Base-by-base conservation (phyloP, 2,888 invertebrate genomes). In the Bugula neritina region DNA sequence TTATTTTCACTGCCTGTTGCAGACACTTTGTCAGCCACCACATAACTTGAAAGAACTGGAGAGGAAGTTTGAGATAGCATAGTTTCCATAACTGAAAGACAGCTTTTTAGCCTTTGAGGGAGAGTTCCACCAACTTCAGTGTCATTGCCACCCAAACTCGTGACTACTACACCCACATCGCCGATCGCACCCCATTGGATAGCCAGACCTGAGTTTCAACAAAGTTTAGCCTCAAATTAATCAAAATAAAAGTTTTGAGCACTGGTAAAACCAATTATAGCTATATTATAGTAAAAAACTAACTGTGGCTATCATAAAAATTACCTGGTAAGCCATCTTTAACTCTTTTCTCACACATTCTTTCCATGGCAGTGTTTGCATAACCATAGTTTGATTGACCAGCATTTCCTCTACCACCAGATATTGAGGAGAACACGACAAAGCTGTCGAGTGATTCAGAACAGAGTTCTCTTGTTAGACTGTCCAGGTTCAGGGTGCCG, bases 161-260 rank as follows among this genome's bases (percentile, higher is more conserved):
- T 94, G 80, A 92, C 86, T 74, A 98, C 89, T 72, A 98, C 88
- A 71, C 98, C 98, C 57, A 96, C 96, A 84, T 99, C 98, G 73
- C 96, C 98, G 80, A 99, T 92, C 74, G 97, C 98, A 77, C 98
- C 98, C 98, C 98, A 99, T 85, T 99, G 98, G 79, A 99, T 92
- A 57, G 97, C 94, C 71, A 91, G 84, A 0, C 82, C 85, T 84
- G 74, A 1, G n/a, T n/a, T n/a, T n/a, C n/a, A 73, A n/a, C n/a
- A n/a, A n/a, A n/a, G n/a, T n/a, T n/a, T n/a, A n/a, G n/a, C n/a
- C n/a, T n/a, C n/a, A n/a, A n/a, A n/a, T n/a, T n/a, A n/a, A n/a
- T n/a, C n/a, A n/a, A n/a, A n/a, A n/a, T n/a, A n/a, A n/a, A n/a
- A n/a, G n/a, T n/a, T n/a, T n/a, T n/a, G n/a, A n/a, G n/a, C n/a